A percentile compares a stretch with the other conserved stretches of the same genome.
phyloP scores from a whole-genome alignment of 2,888 invertebrate species.

The Coleophora deauratella region DNA sequence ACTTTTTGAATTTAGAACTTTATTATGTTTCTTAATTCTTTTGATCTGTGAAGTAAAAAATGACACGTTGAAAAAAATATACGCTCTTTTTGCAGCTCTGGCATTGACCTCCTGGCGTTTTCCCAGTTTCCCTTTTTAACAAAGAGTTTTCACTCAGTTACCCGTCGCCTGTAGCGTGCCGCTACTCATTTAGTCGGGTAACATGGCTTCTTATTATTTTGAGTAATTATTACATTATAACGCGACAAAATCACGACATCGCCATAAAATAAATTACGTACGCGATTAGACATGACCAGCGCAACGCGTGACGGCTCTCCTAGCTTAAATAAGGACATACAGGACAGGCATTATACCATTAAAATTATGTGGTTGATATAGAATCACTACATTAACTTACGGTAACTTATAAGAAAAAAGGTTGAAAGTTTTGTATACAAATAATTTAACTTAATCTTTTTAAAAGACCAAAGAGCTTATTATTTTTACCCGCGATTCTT shows the following conservation, averaged over 20 bases:
- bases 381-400: too few relatives aligned
- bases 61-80: too few relatives aligned
- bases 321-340: neutral
- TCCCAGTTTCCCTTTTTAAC: conserved; percentile 13
- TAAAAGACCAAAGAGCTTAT: too few relatives aligned
- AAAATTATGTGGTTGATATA: too few relatives aligned
- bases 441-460: too few relatives aligned
- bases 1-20: too few relatives aligned
- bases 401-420: too few relatives aligned
- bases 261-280: conserved; percentile 10
- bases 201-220: conserved; percentile 11
- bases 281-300: conserved; percentile 10
- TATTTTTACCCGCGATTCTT: too few relatives aligned
- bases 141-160: conserved; percentile 13
- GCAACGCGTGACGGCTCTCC: conserved; percentile 7
- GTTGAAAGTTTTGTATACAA: too few relatives aligned
- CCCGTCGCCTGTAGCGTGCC: conserved; percentile 18
- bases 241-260: conserved; percentile 12
- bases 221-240: conserved; percentile 15
- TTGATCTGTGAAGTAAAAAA: too few relatives aligned
- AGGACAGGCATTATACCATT: too few relatives aligned
- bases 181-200: conserved; percentile 11
- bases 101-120: conserved; percentile 3
- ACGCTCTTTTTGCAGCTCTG: neutral
- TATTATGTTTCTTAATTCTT: too few relatives aligned